Evolutionary conservation across 1,140 invertebrate genomes (phyloP), one percentile per base, ranked within the genome.

Genomic region (Cotesia chilonis): DNA sequence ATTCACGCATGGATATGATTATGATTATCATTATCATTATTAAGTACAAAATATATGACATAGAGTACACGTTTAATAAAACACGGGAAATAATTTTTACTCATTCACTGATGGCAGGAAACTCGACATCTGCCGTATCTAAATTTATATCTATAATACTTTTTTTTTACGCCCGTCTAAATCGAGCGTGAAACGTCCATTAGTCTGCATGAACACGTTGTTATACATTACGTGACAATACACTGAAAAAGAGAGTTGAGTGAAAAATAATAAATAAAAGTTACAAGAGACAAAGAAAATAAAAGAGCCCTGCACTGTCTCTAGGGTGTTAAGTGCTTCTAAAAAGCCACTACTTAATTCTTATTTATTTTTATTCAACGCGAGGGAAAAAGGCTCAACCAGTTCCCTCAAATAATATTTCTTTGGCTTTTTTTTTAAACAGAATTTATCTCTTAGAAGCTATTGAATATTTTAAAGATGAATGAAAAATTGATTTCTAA

Each of bases 151-250:
- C 41, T 54, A 71, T 71, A 54, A 59, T 57, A 4, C 55, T 65
- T 66, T 71, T 72, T 55, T 68, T 55, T 68, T 59, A 9, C 10
- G 38, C 64, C 10, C 60, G n/a, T 59, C 54, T 37, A 72, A 72
- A 72, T 72, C 63, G 70, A 64, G 70, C 37, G 70, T 67, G 55
- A 72, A 67, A 72, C 55, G 70, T 72, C 70, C 70, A 72, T 72
- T 72, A 72, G 70, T 72, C 64, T 41, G 64, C 52, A 64, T 47
- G 51, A 65, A 66, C 57, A 55, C 64, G 63, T 72, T 66, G 59
- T 67, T 57, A 64, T 59, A 54, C 67, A 55, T 71, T 51, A 52
- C 38, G 17, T 12, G 36, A 59, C 14, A 35, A 60, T 17, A 66
- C 20, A 60, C 52, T 14, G 63, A 52, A 63, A 37, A 59, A 55